Evolutionary conservation across 2,797 vertebrate genomes (phyloP), one percentile per base, ranked within the genome.

Genomic region (Loriculus beryllinus): DNA sequence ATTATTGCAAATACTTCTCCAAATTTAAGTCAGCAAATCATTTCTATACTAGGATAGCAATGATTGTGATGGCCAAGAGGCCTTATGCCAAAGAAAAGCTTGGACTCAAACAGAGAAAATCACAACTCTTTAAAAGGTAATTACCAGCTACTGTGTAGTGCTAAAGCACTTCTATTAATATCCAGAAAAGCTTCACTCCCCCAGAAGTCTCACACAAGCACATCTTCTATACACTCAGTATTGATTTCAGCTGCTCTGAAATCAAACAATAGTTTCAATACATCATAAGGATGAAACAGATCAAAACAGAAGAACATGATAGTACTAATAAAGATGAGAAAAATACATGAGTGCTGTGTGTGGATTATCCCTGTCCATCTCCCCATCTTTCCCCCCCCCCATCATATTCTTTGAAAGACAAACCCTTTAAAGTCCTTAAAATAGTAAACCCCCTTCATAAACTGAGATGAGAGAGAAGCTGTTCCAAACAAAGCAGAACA

Each of bases 151-250:
- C 79, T 70, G 47, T 64, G 78, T 79, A 90, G n/a, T 45, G 35
- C 42, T 90, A 51, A 95, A 90, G 70, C 12, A 1, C 67, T 88
- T 88, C 80, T 89, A 87, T 90, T 88, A 92, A 93, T 90, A 95
- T 28, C 67, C 86, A 78, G 17, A 78, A 93, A 93, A 78, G 37
- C 45, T 90, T 78, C 33, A 40, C 63, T 84, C 87, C 70, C 64
- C 57, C 74, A 93, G 52, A 88, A 86, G 42, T 45, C 39, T 95
- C 74, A 60, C n/a, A 76, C 37, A 86, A 88, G 64, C 78, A 10
- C 21, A 57, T 81, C 60, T 81, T 71, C 62, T 83, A 5, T 65
- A 52, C 31, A 29, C 18, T 92, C 45, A 45, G 57, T 83, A 90
- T 60, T 82, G 52, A 88, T 78, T 90, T 88, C 48, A 86, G 19